Evolutionary conservation across 2,888 invertebrate species (phyloP).

Genomic region (Willowsia nigromaculata): DNA sequence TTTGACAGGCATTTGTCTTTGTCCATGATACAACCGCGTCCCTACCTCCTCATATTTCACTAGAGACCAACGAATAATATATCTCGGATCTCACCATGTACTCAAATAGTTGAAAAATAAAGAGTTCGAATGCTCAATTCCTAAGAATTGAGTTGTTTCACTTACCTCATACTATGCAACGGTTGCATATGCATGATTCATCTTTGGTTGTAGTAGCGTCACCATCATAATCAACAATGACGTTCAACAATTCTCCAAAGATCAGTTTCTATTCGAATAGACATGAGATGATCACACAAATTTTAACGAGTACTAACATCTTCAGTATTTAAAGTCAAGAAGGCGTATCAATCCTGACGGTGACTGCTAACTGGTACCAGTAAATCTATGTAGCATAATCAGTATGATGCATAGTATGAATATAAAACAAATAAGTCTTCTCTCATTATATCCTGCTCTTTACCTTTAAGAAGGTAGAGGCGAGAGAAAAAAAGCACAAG

Average conservation of each 20-base stretch:
- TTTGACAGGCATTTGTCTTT: constrained; percentile 63
- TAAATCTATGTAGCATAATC: too few species aligned
- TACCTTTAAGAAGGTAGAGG: neutral
- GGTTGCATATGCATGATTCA: neutral
- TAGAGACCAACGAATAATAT: constrained; percentile 6
- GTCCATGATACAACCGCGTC: constrained; percentile 44
- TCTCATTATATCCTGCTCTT: neutral
- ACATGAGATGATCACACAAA: constrained; percentile 36
- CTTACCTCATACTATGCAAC: neutral
- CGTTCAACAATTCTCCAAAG: constrained; percentile 25
- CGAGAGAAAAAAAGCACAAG: neutral
- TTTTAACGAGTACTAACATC: constrained; percentile 12
- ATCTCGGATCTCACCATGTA: constrained; percentile 37
- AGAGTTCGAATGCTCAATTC: constrained; percentile 4
- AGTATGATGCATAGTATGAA: too few species aligned
- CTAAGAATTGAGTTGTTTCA: constrained; percentile 27
- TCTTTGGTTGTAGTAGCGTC: constrained; percentile 8
- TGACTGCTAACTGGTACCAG: neutral
- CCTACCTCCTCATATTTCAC: constrained; percentile 67
- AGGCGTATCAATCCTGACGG: constrained; percentile 5
- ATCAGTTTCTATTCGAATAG: constrained; percentile 59
- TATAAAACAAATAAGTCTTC: constrained; percentile 29
- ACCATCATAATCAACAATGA: constrained; percentile 30
- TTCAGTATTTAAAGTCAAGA: neutral
- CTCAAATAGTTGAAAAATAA: neutral